Percentiles rank a stretch among this genome's conserved stretches.
phyloP scores from a whole-genome alignment of 2,888 invertebrate species.

The Drosophila emarginata region DNA sequence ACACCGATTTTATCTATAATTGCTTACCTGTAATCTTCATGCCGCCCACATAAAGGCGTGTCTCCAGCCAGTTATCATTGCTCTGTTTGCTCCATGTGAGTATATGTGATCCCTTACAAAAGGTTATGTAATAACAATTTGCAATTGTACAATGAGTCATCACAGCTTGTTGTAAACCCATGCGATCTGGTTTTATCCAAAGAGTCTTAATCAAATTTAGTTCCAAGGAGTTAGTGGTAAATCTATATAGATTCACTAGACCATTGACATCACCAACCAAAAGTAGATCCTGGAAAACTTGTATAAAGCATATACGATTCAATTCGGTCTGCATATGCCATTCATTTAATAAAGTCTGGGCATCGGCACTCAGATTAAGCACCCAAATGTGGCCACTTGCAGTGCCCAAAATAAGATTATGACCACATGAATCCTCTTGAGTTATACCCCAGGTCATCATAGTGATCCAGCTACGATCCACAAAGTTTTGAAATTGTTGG shows the following conservation, averaged over 20 bases:
- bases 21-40: slow-evolving; percentile 74
- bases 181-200: slow-evolving; percentile 75
- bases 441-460: slow-evolving; percentile 64
- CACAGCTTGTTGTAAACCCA: slow-evolving; percentile 64
- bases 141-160: slow-evolving; percentile 45
- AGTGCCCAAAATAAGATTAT: slow-evolving; percentile 60
- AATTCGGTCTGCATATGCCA: slow-evolving; percentile 57
- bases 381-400: slow-evolving; percentile 74
- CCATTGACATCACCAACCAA: slow-evolving; percentile 70
- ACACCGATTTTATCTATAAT: background rate
- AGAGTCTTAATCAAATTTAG: slow-evolving; percentile 59
- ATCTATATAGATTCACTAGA: slow-evolving; percentile 63
- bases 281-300: slow-evolving; percentile 57
- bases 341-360: slow-evolving; percentile 31
- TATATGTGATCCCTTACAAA: slow-evolving; percentile 73
- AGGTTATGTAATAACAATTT: slow-evolving; percentile 64
- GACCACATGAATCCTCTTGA: background rate
- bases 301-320: slow-evolving; percentile 63
- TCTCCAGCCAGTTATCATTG: slow-evolving; percentile 34
- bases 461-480: slow-evolving; percentile 74
- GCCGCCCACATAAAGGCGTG: slow-evolving; percentile 64
- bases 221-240: slow-evolving; percentile 12
- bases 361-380: slow-evolving; percentile 38
- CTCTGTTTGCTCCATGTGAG: slow-evolving; percentile 66
- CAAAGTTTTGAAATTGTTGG: slow-evolving; percentile 45